These are phyloP conservation scores for Plutella xylostella DNA, from an alignment of 2,888 invertebrate genomes.

Conservation along the genomic window DNA sequence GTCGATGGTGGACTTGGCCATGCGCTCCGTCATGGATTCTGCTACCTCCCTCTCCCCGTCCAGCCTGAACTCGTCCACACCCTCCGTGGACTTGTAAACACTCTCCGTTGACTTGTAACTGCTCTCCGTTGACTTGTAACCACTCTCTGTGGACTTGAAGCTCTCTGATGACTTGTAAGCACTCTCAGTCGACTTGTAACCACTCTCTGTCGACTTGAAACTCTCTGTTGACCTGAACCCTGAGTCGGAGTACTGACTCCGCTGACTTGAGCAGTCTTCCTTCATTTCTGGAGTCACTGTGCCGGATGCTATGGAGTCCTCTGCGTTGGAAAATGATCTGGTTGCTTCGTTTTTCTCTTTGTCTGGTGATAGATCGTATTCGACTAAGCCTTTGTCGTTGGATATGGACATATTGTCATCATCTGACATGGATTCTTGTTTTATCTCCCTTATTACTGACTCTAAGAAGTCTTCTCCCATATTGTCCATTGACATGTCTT, in stretches of 20 bases:
- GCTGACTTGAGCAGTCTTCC: conserved; percentile 29
- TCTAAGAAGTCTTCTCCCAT: conserved; percentile 54
- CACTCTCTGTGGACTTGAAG: conserved; percentile 16
- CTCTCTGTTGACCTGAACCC: conserved; percentile 2
- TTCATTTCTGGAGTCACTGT: conserved; percentile 51
- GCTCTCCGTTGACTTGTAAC: conserved; percentile 35
- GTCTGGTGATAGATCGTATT: conserved; percentile 51
- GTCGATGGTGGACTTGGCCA: conserved; percentile 41
- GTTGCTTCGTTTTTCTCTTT: conserved; percentile 24
- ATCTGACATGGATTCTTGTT: conserved; percentile 46
- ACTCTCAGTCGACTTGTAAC: conserved; percentile 32
- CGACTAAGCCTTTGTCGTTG: conserved; percentile 51
- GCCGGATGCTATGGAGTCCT: background rate
- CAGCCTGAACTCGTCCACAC: conserved; percentile 24
- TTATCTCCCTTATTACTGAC: conserved; percentile 58
- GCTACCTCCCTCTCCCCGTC: conserved; percentile 39
- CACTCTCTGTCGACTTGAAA: conserved; percentile 16
- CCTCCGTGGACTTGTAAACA: conserved; percentile 25
- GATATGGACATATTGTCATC: conserved; percentile 32
- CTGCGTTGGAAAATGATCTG: background rate
- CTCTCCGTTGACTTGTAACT: conserved; percentile 35
- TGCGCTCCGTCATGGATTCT: conserved; percentile 24
- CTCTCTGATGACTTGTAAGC: conserved; percentile 1
- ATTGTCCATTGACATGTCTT: conserved; percentile 36
- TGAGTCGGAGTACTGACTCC: conserved; percentile 35